A percentile compares a stretch with the other conserved stretches of the same genome.
Conservation (phyloP, 2,888 invertebrate species). For the Limnephilus rhombicus region DNA sequence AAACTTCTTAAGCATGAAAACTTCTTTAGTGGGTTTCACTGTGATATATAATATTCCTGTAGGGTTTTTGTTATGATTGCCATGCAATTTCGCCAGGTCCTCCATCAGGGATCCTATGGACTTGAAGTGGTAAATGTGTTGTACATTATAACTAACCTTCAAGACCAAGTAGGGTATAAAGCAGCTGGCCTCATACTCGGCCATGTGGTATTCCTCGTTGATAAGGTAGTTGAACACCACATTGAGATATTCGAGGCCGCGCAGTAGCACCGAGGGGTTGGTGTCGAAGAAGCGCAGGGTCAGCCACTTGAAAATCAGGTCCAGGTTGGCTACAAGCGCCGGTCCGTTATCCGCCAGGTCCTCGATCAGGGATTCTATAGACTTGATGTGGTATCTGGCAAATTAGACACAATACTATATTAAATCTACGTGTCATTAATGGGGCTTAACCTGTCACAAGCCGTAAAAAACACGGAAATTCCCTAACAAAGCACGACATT, state of each 20-base stretch:
- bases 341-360: constrained; percentile 88
- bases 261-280: constrained; percentile 97
- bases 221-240: constrained; percentile 89
- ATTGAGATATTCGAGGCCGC: constrained; percentile 95
- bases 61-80: no score
- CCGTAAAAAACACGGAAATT: no score
- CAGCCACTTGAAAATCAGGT: constrained; percentile 97
- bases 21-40: no score
- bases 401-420: background rate
- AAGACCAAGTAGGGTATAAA: constrained; percentile 96
- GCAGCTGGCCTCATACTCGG: constrained; percentile 93
- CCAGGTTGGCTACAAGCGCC: constrained; percentile 92
- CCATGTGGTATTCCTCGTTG: constrained; percentile 89
- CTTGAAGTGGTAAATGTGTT: background rate
- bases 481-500: no score
- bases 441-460: no score
- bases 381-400: constrained; percentile 94
- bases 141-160: constrained; percentile 80
- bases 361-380: constrained; percentile 92
- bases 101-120: no score
- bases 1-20: no score
- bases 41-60: no score
- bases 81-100: no score
- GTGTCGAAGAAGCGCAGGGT: constrained; percentile 98
- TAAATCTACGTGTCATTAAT: background rate